These are phyloP conservation scores for Fragum whitleyi DNA, from an alignment of 2,888 invertebrate genomes.

Conservation along the genomic window DNA sequence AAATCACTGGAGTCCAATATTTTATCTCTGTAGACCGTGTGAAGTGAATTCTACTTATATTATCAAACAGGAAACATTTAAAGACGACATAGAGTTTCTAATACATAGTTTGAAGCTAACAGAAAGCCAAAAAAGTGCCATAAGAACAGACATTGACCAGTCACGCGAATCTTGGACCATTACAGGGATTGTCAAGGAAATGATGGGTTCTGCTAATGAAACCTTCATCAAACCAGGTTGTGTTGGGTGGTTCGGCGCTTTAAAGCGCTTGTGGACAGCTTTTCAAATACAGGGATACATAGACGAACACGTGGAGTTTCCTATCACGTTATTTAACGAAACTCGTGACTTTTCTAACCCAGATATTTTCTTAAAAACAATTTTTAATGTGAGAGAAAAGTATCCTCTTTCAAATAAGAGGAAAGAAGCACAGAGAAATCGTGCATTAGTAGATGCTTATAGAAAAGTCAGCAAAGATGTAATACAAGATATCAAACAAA, in stretches of 20 bases:
- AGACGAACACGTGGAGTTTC: not conserved
- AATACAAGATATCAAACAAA: not conserved
- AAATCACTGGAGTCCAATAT: conserved; percentile 12
- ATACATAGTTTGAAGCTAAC: not conserved
- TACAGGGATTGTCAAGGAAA: not conserved
- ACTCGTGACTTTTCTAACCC: not conserved
- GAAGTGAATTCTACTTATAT: not conserved
- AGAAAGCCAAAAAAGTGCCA: not conserved
- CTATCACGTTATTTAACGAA: not conserved
- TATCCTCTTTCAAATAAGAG: not conserved
- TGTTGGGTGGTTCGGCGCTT: not conserved
- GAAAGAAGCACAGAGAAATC: not conserved
- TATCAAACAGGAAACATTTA: not conserved
- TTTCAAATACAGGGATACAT: conserved; percentile 9
- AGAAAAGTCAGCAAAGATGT: not conserved
- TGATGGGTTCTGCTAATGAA: not conserved
- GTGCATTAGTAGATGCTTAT: not conserved
- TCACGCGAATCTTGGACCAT: not conserved
- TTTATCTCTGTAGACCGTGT: conserved; percentile 6
- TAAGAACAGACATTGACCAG: not conserved
- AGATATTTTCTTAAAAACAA: not conserved
- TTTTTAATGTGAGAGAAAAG: not conserved
- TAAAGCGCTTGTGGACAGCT: not conserved
- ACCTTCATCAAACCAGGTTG: not conserved
- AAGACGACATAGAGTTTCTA: not conserved